Evolutionary conservation across 1,140 invertebrate species (phyloP).

Genomic region (Aphelinus certus): DNA sequence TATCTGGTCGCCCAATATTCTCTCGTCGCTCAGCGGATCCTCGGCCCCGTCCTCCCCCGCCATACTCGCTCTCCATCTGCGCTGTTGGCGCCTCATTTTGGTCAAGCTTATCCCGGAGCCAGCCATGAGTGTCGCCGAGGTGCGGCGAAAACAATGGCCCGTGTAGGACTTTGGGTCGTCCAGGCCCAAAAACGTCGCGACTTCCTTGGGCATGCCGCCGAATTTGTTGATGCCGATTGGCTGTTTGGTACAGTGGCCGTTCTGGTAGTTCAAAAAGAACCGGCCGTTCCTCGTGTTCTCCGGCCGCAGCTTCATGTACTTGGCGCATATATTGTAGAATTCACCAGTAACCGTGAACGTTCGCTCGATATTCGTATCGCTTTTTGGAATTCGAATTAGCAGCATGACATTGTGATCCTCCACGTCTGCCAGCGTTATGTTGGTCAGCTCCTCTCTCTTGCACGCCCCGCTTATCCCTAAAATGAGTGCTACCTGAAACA

Average conservation of each 20-base stretch:
- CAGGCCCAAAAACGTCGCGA: not conserved
- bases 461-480: conserved; percentile 26
- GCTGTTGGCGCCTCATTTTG: not conserved
- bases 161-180: not conserved
- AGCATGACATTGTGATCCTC: conserved; percentile 6
- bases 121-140: not conserved
- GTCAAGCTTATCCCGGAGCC: not conserved
- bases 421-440: not conserved
- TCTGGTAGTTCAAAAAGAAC: not conserved
- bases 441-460: conserved; percentile 11
- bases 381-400: conserved; percentile 24
- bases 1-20: no score
- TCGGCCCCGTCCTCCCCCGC: no score
- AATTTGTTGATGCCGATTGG: conserved; percentile 1
- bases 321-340: not conserved
- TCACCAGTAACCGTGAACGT: conserved; percentile 20
- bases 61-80: no score
- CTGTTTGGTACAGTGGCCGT: not conserved
- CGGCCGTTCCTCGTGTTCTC: not conserved
- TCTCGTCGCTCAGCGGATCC: no score
- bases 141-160: conserved; percentile 4
- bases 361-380: conserved; percentile 21
- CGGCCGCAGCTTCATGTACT: conserved; percentile 22
- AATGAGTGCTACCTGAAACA: conserved; percentile 31
- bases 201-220: not conserved